Evolutionary conservation across 2,797 vertebrate genomes (phyloP).

Genomic region (Chiroxiphia lanceolata): DNA sequence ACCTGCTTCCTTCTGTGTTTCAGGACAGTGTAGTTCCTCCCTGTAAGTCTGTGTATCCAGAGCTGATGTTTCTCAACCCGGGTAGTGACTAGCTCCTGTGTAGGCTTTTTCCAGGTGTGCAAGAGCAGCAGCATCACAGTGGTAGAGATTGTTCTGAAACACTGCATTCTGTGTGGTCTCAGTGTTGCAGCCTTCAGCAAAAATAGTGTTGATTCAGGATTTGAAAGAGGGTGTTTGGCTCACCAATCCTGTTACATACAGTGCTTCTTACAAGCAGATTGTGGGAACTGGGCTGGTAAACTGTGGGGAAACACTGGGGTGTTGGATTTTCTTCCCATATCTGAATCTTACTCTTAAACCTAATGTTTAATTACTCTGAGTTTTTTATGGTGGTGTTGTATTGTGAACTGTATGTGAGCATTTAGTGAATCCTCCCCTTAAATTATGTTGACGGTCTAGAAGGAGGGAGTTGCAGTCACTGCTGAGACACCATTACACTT

Average conservation of each 20-base stretch:
- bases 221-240: background rate
- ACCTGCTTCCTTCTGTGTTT: background rate
- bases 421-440: background rate
- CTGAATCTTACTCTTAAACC: background rate
- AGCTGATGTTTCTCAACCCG: background rate
- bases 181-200: background rate
- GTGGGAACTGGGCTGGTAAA: background rate
- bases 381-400: background rate
- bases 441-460: background rate
- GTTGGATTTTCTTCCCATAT: background rate
- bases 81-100: background rate
- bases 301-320: background rate
- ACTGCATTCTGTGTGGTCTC: background rate
- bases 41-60: background rate
- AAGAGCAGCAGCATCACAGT: background rate
- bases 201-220: background rate
- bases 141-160: background rate
- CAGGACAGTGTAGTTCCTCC: background rate
- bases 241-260: background rate
- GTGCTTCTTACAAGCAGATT: background rate
- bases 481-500: background rate
- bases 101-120: background rate
- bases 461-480: background rate
- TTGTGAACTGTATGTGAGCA: background rate
- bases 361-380: background rate